A percentile compares a stretch with the other conserved stretches of the same genome.
These are phyloP conservation scores for Sthenelais limicola DNA, from an alignment of 2,888 invertebrate species.

Conservation along the genomic window DNA sequence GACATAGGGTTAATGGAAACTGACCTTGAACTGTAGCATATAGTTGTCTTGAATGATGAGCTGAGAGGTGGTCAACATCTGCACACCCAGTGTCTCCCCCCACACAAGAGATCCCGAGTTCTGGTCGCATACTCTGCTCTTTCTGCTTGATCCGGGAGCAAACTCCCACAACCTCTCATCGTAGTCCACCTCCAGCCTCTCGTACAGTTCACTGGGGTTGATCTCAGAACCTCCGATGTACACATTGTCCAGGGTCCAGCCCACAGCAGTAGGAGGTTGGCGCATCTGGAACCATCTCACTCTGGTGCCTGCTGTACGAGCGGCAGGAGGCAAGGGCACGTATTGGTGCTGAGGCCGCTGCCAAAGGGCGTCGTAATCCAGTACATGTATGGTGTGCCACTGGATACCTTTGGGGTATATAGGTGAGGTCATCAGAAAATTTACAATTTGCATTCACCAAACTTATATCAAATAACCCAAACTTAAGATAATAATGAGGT, in stretches of 20 bases:
- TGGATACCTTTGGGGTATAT: conserved; percentile 60
- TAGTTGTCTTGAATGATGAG: conserved; percentile 70
- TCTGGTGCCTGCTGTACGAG: conserved; percentile 64
- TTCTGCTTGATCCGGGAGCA: conserved; percentile 50
- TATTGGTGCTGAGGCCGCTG: conserved; percentile 62
- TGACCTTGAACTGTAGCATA: conserved; percentile 73
- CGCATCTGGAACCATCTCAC: conserved; percentile 69
- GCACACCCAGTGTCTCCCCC: conserved; percentile 58
- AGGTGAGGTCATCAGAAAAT: no score
- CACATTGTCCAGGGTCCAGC: conserved; percentile 72
- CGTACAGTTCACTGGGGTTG: conserved; percentile 67
- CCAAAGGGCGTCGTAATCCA: conserved; percentile 64
- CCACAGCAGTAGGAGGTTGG: conserved; percentile 53
- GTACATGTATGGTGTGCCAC: conserved; percentile 69
- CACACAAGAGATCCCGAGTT: conserved; percentile 62
- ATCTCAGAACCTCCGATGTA: conserved; percentile 72
- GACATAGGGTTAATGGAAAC: no score
- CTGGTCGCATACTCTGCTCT: conserved; percentile 55
- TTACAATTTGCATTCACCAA: no score
- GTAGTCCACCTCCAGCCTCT: conserved; percentile 63
- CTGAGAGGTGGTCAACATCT: conserved; percentile 70
- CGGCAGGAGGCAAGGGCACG: conserved; percentile 63
- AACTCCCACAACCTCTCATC: conserved; percentile 65
- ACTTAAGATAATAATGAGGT: no score
- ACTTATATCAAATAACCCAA: no score